Conservation (phyloP, 2,113 vertebrate species). For the Ammodytes dubius region DNA sequence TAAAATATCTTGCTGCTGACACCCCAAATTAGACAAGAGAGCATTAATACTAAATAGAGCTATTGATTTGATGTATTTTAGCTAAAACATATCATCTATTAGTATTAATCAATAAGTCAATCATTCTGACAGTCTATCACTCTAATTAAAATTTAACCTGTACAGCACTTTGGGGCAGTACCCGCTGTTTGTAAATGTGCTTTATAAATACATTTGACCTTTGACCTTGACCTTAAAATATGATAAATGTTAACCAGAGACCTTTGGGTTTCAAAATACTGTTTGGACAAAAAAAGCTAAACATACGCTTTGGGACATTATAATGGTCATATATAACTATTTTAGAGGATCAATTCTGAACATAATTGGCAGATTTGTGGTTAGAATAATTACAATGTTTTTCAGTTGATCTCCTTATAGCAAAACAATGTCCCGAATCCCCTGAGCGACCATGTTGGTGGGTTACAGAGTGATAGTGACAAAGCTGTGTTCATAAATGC, state of each 20-base stretch:
- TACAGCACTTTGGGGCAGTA: no score
- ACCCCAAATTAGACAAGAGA: background rate
- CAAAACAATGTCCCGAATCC: no score
- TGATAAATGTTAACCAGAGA: no score
- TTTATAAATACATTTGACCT: no score
- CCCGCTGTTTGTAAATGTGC: no score
- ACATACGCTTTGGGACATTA: background rate
- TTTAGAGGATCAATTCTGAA: background rate
- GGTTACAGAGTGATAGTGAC: background rate
- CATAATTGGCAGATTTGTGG: background rate
- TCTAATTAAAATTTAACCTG: background rate
- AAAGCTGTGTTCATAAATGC: background rate
- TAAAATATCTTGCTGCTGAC: background rate
- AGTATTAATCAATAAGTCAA: background rate
- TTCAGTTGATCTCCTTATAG: background rate
- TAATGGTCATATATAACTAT: background rate
- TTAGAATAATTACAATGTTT: background rate
- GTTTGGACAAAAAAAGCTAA: background rate
- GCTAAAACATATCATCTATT: background rate
- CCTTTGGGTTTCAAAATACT: background rate
- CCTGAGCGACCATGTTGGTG: background rate
- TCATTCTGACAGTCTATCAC: background rate
- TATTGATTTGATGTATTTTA: background rate
- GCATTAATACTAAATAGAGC: background rate
- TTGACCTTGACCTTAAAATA: no score